Base-by-base conservation (phyloP, 2,888 invertebrate genomes). In the Oxystoma pomonae region DNA sequence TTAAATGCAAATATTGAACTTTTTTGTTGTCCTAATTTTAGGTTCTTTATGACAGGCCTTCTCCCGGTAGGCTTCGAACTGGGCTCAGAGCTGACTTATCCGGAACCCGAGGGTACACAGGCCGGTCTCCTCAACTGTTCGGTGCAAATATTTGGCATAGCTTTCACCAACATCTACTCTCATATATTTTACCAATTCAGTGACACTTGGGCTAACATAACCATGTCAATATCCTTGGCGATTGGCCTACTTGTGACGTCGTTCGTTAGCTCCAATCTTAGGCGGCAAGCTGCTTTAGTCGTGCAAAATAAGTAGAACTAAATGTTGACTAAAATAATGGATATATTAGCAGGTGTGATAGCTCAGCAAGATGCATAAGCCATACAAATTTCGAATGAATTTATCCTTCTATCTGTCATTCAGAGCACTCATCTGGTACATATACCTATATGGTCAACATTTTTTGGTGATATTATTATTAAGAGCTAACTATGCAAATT, bases 21-120 rank as follows among this genome's bases (percentile, higher is more conserved):
- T n/a, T n/a, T n/a, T n/a, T n/a, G n/a, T n/a, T n/a, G n/a, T n/a
- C n/a, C n/a, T n/a, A n/a, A 35, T 82, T 83, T 2, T 81, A 97
- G 98, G 68, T 98, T 98, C 83, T 98, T 98, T 82, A 98, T 98
- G 98, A 98, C 98, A n/a, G 98, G 98, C 17, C 96, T 98, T 75
- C 81, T 99, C 61, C 97, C 98, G 0, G 94, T 99, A 16, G 98
- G 98, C 1, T 99, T 98, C 82, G 98, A 98, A 80, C 92, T 98
- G 74, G 98, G 96, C 1, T 95, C 98, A 0, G 98, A 98, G 81
- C 83, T 99, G 55, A 99, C 98, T 0, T 98, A 94, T 77, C 98
- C 98, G 0, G 96, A 96, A 78, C 94, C 98, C 0, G 98, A 99
- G 82, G 98, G 98, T 16, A 98, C 98, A 0, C 94, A 97, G 0